Evolutionary conservation across 2,113 vertebrate genomes (phyloP).

Genomic region (Sialia sialis): DNA sequence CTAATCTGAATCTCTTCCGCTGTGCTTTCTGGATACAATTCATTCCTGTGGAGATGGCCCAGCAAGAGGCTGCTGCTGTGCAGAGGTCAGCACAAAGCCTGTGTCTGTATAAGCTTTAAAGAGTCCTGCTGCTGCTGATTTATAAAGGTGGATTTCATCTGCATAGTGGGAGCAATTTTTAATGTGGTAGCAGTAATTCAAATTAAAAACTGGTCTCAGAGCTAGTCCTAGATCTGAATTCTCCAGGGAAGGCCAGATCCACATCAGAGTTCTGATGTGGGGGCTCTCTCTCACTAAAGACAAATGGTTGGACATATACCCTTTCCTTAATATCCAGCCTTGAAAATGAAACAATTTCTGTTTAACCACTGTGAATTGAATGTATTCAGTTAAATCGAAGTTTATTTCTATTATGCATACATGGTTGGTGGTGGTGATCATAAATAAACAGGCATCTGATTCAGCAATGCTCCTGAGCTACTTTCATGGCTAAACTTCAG

Average conservation of each 20-base stretch:
- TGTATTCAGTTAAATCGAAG: background rate
- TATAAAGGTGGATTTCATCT: background rate
- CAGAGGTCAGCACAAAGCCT: background rate
- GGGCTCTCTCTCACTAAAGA: background rate
- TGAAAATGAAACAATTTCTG: background rate
- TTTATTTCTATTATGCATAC: background rate
- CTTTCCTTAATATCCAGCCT: background rate
- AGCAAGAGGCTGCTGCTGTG: background rate
- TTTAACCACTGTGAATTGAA: background rate
- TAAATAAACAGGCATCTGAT: background rate
- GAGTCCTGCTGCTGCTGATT: background rate
- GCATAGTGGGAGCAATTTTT: background rate
- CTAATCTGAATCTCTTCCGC: background rate
- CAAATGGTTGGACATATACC: background rate
- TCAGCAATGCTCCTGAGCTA: background rate
- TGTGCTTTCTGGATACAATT: background rate
- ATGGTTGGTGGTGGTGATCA: background rate
- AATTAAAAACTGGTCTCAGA: background rate
- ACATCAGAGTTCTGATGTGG: background rate
- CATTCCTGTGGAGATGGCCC: background rate
- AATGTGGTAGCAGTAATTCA: background rate
- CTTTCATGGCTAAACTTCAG: background rate
- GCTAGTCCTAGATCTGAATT: background rate
- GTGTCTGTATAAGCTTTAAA: background rate
- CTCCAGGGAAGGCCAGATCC: background rate